Conservation (phyloP, 2,113 vertebrate genomes). For the Delphinapterus leucas region DNA sequence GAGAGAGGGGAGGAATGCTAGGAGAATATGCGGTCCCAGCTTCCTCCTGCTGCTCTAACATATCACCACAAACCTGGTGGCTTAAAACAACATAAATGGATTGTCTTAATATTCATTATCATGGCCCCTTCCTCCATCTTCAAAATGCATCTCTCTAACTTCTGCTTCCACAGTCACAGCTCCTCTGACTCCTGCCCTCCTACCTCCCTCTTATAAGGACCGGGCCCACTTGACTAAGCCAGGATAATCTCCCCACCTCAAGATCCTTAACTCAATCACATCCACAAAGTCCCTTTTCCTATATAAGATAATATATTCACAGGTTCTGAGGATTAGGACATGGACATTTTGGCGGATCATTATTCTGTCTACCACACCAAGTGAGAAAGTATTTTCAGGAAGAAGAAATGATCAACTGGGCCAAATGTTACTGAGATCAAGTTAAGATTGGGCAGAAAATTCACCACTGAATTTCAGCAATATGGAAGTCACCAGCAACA, state of each 20-base stretch:
- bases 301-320: neutral
- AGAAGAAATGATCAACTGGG: neutral
- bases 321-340: neutral
- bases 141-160: neutral
- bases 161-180: neutral
- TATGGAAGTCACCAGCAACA: neutral
- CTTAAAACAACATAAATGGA: neutral
- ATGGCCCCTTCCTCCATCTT: neutral
- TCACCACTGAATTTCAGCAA: neutral
- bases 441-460: neutral
- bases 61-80: neutral
- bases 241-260: neutral
- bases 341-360: neutral
- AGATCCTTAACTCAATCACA: neutral
- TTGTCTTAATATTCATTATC: neutral
- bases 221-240: neutral
- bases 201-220: neutral
- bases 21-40: neutral
- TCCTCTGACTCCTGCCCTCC: neutral
- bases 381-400: neutral
- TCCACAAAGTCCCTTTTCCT: neutral
- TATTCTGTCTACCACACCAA: neutral
- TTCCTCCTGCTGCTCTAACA: neutral
- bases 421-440: neutral
- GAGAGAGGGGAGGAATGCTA: neutral